Conservation (phyloP, 2,797 vertebrate genomes). For the Sebastes cheni region DNA sequence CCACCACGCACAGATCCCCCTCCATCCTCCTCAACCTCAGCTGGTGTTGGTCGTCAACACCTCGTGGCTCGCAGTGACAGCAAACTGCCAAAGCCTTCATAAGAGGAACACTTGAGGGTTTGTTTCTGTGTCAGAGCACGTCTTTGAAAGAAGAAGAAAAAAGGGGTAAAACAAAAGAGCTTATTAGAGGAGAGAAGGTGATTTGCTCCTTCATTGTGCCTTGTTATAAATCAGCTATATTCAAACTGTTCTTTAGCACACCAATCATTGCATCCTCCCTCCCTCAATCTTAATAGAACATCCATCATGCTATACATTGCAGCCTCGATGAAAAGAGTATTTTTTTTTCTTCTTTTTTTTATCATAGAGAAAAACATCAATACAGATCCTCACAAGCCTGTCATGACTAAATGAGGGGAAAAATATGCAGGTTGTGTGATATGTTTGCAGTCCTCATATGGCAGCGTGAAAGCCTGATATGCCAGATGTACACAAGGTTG, state of each 20-base stretch:
- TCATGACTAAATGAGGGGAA: slow-evolving; percentile 28
- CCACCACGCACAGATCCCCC: not conserved
- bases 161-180: slow-evolving; percentile 63
- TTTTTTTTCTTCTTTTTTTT: slow-evolving; percentile 1
- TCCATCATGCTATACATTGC: slow-evolving; percentile 74
- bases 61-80: slow-evolving; percentile 32
- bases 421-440: slow-evolving; percentile 41
- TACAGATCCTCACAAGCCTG: slow-evolving; percentile 51
- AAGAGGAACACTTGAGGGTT: slow-evolving; percentile 29
- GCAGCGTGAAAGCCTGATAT: slow-evolving; percentile 48
- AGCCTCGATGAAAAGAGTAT: slow-evolving; percentile 39
- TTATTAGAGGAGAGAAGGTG: slow-evolving; percentile 41
- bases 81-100: slow-evolving; percentile 36
- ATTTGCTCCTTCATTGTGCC: slow-evolving; percentile 83
- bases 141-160: not conserved
- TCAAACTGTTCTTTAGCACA: slow-evolving; percentile 45
- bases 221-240: slow-evolving; percentile 60
- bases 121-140: slow-evolving; percentile 12
- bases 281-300: slow-evolving; percentile 41
- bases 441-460: slow-evolving; percentile 39
- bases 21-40: slow-evolving; percentile 63
- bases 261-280: slow-evolving; percentile 35
- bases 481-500: slow-evolving; percentile 39
- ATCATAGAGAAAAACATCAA: slow-evolving; percentile 48
- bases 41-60: slow-evolving; percentile 81